A percentile compares a stretch with the other conserved stretches of the same genome.
Conservation (phyloP, 2,888 invertebrate genomes). For the Leucania comma region DNA sequence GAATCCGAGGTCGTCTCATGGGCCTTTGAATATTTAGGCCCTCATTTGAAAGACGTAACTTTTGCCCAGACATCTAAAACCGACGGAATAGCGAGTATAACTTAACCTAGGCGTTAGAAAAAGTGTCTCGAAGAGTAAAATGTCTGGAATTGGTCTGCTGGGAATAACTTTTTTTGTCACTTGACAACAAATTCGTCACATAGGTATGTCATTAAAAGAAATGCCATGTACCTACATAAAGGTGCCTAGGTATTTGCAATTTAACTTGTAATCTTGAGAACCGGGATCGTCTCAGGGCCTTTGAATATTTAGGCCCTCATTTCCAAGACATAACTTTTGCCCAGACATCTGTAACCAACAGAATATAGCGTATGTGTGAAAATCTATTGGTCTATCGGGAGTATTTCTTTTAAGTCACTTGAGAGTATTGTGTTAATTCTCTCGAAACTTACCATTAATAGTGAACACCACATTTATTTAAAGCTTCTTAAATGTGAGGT, state of each 20-base stretch:
- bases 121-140: neutral
- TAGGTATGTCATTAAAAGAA: neutral
- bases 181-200: neutral
- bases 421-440: no score
- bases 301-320: constrained; percentile 37
- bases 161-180: neutral
- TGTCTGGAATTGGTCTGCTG: neutral
- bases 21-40: neutral
- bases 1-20: neutral
- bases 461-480: constrained; percentile 43
- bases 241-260: constrained; percentile 27
- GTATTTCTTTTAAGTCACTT: neutral
- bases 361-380: constrained; percentile 2
- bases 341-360: constrained; percentile 11
- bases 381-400: neutral
- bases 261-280: constrained; percentile 20
- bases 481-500: constrained; percentile 57
- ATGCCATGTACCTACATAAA: neutral
- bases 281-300: constrained; percentile 13
- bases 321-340: constrained; percentile 14
- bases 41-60: neutral
- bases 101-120: neutral
- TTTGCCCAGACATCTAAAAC: neutral
- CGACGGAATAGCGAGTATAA: neutral
- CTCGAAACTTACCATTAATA: constrained; percentile 38